phyloP scores from a whole-genome alignment of 2,113 vertebrate genomes.

The Gopherus flavomarginatus region DNA sequence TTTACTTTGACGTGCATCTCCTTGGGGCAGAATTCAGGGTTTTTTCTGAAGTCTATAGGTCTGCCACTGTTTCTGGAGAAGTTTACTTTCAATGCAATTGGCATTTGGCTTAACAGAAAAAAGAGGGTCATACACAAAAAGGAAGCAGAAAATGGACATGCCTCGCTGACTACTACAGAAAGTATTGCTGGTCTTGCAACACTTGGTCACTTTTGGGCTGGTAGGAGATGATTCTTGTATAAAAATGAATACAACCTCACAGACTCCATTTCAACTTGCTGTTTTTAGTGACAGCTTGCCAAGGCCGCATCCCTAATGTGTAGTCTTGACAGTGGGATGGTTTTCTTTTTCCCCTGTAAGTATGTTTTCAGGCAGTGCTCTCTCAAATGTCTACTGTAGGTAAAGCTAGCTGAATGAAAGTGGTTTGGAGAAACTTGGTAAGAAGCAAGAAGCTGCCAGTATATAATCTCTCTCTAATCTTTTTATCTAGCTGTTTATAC shows the following conservation, averaged over 20 bases:
- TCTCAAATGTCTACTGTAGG: neutral
- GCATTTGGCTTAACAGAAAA: neutral
- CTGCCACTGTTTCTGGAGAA: neutral
- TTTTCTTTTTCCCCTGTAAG: neutral
- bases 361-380: neutral
- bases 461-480: neutral
- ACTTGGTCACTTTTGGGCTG: neutral
- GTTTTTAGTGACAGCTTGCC: neutral
- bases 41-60: neutral
- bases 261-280: neutral
- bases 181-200: neutral
- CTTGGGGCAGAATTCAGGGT: neutral
- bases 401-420: neutral
- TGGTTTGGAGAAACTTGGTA: neutral
- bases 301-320: neutral
- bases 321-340: fast-evolving
- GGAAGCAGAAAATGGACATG: fast-evolving
- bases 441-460: neutral
- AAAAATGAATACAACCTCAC: neutral
- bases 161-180: neutral
- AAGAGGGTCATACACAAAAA: neutral
- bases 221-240: neutral
- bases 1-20: neutral
- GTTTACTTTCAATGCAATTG: neutral
- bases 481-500: neutral